Percentiles rank a stretch among this genome's conserved stretches.
phyloP scores from a whole-genome alignment of 2,797 vertebrate genomes.

The Rhinogobio ventralis region DNA sequence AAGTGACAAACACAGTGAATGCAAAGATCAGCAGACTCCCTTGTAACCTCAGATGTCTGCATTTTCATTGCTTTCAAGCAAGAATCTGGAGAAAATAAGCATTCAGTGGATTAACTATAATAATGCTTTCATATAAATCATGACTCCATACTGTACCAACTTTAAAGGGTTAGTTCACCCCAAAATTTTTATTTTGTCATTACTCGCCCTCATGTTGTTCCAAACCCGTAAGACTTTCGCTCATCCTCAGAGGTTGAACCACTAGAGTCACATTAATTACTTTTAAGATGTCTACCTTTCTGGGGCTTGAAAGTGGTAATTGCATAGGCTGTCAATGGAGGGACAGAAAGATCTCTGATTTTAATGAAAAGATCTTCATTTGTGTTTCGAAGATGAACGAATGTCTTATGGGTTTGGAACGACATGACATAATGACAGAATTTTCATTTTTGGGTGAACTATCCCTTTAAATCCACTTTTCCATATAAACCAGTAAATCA shows the following conservation, averaged over 20 bases:
- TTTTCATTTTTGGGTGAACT: background rate
- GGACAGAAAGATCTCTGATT: background rate
- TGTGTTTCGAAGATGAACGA: background rate
- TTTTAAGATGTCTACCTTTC: background rate
- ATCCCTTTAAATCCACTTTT: background rate
- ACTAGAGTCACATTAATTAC: background rate
- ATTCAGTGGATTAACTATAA: constrained; percentile 13
- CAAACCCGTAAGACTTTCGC: background rate
- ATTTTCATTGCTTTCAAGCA: constrained; percentile 3
- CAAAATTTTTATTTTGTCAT: background rate
- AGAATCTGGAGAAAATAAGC: background rate
- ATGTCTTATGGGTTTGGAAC: background rate
- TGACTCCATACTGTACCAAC: background rate
- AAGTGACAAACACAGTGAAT: constrained; percentile 52
- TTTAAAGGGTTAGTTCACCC: background rate
- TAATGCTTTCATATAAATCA: constrained; percentile 10
- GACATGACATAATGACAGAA: background rate
- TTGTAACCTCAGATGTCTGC: constrained; percentile 19
- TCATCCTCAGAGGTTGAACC: background rate
- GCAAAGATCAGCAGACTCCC: constrained; percentile 40
- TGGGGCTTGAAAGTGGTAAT: background rate
- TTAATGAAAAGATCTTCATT: background rate
- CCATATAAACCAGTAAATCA: background rate
- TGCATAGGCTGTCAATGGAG: background rate
- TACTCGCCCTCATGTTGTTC: background rate